Evolutionary conservation across 2,113 vertebrate species (phyloP).

Genomic region (Cebus imitator): DNA sequence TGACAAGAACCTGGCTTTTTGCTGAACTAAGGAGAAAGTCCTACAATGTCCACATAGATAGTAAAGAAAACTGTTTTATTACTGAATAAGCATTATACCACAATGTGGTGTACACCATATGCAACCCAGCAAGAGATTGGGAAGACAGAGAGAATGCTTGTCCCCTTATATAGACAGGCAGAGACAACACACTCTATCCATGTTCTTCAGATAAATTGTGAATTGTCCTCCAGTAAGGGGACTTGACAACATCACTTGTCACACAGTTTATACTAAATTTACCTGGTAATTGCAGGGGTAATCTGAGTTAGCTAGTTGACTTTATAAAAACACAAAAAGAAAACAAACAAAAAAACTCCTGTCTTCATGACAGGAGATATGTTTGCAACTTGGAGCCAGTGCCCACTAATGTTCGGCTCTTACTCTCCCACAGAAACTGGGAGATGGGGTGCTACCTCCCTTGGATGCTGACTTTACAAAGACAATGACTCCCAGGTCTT

Average conservation of each 20-base stretch:
- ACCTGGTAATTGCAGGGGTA: background rate
- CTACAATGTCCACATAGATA: background rate
- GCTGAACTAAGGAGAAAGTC: too few relatives aligned
- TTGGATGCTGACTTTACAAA: background rate
- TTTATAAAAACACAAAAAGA: background rate
- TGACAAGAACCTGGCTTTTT: too few relatives aligned
- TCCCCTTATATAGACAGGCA: background rate
- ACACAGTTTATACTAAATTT: background rate
- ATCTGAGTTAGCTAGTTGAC: background rate
- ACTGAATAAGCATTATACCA: background rate
- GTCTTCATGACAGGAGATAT: background rate
- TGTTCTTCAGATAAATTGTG: background rate
- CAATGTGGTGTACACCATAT: too few relatives aligned
- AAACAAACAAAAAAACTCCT: background rate
- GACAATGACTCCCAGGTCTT: background rate
- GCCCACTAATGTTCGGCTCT: background rate
- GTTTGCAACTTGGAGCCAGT: background rate
- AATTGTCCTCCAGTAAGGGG: background rate
- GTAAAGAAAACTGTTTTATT: background rate
- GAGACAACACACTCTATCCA: background rate
- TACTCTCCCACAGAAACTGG: fast-evolving
- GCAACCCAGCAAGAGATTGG: too few relatives aligned
- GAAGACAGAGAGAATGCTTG: background rate
- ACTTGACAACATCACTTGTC: background rate
- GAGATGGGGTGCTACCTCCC: too few relatives aligned